A percentile compares a stretch with the other conserved stretches of the same genome.
phyloP scores from a whole-genome alignment of 1,140 invertebrate species.

The Amphibalanus amphitrite region DNA sequence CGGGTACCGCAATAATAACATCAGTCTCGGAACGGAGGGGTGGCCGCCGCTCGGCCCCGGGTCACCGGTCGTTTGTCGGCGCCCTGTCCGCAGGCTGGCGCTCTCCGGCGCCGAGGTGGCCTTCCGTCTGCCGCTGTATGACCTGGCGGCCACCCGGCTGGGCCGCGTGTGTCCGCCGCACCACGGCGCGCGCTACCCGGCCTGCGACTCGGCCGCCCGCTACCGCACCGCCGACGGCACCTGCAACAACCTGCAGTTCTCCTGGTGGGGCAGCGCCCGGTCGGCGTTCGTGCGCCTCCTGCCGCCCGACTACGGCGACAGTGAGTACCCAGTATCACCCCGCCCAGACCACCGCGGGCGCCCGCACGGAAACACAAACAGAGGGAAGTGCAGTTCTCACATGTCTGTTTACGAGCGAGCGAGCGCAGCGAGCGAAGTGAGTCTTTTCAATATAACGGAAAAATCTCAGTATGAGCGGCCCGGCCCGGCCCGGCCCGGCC shows the following conservation, averaged over 20 bases:
- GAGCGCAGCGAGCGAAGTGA: too few relatives aligned
- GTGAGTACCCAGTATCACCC: constrained; percentile 13
- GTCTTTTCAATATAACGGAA: too few relatives aligned
- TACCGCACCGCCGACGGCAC: constrained; percentile 49
- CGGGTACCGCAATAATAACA: neutral
- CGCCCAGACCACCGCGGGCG: too few relatives aligned
- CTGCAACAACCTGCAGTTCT: constrained; percentile 48
- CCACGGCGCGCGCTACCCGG: neutral
- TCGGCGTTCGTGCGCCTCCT: constrained; percentile 26
- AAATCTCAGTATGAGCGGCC: too few relatives aligned
- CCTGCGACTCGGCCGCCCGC: constrained; percentile 13
- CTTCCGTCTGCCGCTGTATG: neutral
- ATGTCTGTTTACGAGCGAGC: too few relatives aligned
- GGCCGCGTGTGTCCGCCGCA: neutral
- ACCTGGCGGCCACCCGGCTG: neutral
- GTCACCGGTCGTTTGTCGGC: too few relatives aligned
- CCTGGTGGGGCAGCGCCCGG: constrained; percentile 29
- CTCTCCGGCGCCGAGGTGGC: neutral
- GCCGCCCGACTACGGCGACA: constrained; percentile 20
- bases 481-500: too few relatives aligned
- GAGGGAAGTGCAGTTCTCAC: too few relatives aligned
- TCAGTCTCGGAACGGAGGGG: too few relatives aligned
- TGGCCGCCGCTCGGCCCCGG: too few relatives aligned
- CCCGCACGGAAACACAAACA: too few relatives aligned
- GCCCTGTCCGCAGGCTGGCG: neutral